These are phyloP conservation scores for Catonia carolina DNA, from an alignment of 2,888 invertebrate genomes.

Conservation along the genomic window DNA sequence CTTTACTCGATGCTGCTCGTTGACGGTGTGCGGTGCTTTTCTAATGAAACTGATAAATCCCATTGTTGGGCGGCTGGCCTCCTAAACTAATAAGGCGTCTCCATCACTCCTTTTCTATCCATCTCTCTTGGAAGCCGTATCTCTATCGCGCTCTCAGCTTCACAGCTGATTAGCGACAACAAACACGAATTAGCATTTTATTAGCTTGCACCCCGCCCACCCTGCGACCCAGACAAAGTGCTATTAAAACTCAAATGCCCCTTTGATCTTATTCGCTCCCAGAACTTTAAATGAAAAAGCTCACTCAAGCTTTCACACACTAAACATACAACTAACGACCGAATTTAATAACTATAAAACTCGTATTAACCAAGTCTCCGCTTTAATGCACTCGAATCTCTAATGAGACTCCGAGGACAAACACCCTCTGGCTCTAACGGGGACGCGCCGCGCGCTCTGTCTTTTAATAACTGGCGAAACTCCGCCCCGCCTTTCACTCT, in stretches of 20 bases:
- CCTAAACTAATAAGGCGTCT: constrained; percentile 9
- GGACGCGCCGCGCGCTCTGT: too few species aligned
- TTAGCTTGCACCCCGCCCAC: constrained; percentile 46
- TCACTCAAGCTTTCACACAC: constrained; percentile 33
- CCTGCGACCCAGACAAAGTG: constrained; percentile 50
- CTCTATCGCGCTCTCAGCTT: constrained; percentile 16
- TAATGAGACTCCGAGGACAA: not conserved
- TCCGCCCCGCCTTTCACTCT: too few species aligned
- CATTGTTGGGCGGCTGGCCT: constrained; percentile 1
- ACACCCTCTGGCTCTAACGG: too few species aligned
- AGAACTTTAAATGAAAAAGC: constrained; percentile 36
- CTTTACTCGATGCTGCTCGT: too few species aligned
- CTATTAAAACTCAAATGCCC: constrained; percentile 49
- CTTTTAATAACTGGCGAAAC: too few species aligned
- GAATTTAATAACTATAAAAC: constrained; percentile 26
- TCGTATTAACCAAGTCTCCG: constrained; percentile 2
- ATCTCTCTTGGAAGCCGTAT: not conserved
- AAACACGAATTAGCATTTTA: constrained; percentile 67
- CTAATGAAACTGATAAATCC: constrained; percentile 1
- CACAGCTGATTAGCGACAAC: constrained; percentile 47
- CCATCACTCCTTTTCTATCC: constrained; percentile 4
- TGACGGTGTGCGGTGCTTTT: too few species aligned
- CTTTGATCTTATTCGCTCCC: constrained; percentile 47
- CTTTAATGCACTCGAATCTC: not conserved
- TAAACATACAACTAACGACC: constrained; percentile 17